Percentiles rank a stretch among this genome's conserved stretches.
Evolutionary conservation across 2,797 vertebrate genomes (phyloP).

Genomic region (Hephaestus fuliginosus): DNA sequence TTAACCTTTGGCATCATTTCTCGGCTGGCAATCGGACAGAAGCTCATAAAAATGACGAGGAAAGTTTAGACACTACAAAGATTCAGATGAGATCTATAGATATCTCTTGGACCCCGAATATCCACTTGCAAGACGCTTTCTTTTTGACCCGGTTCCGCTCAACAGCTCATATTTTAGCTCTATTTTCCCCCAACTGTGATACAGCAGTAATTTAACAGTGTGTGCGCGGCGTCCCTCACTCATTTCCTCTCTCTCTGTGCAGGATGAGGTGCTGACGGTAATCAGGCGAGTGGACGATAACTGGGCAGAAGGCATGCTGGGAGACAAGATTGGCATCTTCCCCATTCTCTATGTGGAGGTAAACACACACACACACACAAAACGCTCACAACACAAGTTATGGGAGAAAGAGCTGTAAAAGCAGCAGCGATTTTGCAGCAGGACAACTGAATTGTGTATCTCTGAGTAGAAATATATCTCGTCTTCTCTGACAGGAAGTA

Average conservation of each 20-base stretch:
- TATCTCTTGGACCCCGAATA: too few relatives aligned
- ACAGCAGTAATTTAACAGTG: too few relatives aligned
- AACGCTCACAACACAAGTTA: constrained; percentile 4
- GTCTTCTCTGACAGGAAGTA: background rate
- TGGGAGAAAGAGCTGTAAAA: constrained; percentile 30
- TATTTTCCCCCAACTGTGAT: too few relatives aligned
- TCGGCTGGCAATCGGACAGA: background rate
- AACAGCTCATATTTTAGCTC: too few relatives aligned
- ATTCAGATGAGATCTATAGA: too few relatives aligned
- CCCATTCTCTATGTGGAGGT: constrained; percentile 99
- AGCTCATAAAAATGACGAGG: background rate
- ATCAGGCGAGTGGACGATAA: constrained; percentile 99
- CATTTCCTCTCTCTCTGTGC: constrained; percentile 69
- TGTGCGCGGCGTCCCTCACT: constrained; percentile 54
- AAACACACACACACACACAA: constrained; percentile 62
- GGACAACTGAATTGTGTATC: too few relatives aligned
- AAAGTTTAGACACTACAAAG: background rate
- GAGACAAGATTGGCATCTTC: constrained; percentile 99
- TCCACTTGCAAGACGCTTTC: background rate
- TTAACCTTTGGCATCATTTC: background rate
- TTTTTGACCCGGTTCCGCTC: background rate
- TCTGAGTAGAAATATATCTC: background rate
- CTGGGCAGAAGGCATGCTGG: constrained; percentile 99
- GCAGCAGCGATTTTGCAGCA: constrained; percentile 13
- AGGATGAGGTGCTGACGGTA: constrained; percentile 98